phyloP scores from a whole-genome alignment of 2,113 vertebrate species.

The Scytalopus superciliaris region DNA sequence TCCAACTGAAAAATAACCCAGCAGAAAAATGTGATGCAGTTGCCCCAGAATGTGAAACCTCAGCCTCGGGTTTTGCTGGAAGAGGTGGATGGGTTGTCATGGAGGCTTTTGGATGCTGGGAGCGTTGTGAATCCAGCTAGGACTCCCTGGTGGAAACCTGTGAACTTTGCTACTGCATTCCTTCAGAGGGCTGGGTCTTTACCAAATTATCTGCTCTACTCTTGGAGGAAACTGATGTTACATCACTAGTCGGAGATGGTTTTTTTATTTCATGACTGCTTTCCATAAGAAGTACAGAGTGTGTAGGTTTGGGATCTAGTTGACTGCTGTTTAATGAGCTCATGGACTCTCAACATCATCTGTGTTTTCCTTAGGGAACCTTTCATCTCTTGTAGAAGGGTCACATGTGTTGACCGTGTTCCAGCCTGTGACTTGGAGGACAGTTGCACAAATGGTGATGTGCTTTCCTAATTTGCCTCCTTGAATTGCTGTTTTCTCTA shows the following conservation, averaged over 20 bases:
- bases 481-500: neutral
- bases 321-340: neutral
- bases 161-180: neutral
- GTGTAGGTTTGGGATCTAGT: neutral
- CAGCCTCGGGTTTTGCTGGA: neutral
- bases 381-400: neutral
- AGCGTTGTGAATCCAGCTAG: neutral
- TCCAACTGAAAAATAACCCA: neutral
- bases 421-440: neutral
- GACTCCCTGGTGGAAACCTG: neutral
- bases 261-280: neutral
- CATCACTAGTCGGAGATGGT: neutral
- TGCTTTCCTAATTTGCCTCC: neutral
- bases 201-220: neutral
- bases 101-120: neutral
- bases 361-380: neutral
- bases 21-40: neutral
- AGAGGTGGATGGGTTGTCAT: neutral
- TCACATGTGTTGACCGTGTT: neutral
- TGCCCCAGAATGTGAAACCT: constrained; percentile 1
- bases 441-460: neutral
- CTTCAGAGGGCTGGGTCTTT: rapidly evolving
- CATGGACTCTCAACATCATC: neutral
- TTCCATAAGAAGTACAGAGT: neutral
- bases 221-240: neutral